A percentile compares a stretch with the other conserved stretches of the same genome.
These are phyloP conservation scores for Eremobia ochroleuca DNA, from an alignment of 2,888 invertebrate species.

Conservation along the genomic window DNA sequence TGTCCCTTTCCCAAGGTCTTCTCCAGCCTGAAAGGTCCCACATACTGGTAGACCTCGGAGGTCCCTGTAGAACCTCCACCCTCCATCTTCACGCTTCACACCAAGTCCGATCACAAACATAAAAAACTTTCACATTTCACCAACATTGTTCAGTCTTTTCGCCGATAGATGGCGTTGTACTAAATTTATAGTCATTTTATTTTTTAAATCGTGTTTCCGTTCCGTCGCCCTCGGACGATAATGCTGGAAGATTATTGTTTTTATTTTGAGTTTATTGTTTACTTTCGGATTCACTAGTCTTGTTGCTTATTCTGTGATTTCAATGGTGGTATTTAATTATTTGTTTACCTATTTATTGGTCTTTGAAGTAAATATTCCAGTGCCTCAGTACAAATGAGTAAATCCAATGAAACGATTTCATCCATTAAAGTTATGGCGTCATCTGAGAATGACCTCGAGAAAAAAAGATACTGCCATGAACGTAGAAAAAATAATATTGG, in stretches of 20 bases:
- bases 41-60: constrained; percentile 96
- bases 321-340: neutral
- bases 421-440: neutral
- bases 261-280: constrained; percentile 25
- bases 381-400: constrained; percentile 31
- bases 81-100: constrained; percentile 83
- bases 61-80: constrained; percentile 79
- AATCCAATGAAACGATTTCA: neutral
- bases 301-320: constrained; percentile 31
- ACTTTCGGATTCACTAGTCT: constrained; percentile 11
- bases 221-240: constrained; percentile 52
- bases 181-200: constrained; percentile 65
- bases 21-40: constrained; percentile 99
- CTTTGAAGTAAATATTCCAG: constrained; percentile 26
- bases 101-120: constrained; percentile 70
- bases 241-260: constrained; percentile 47
- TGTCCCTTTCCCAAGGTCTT: constrained; percentile 99
- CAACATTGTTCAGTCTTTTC: constrained; percentile 61
- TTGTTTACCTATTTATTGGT: neutral
- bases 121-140: constrained; percentile 70
- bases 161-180: constrained; percentile 62
- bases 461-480: neutral
- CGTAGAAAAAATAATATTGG: no score
- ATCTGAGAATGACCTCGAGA: neutral
- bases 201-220: constrained; percentile 24